phyloP scores from a whole-genome alignment of 2,797 vertebrate species.

The Ctenopoma multispine region DNA sequence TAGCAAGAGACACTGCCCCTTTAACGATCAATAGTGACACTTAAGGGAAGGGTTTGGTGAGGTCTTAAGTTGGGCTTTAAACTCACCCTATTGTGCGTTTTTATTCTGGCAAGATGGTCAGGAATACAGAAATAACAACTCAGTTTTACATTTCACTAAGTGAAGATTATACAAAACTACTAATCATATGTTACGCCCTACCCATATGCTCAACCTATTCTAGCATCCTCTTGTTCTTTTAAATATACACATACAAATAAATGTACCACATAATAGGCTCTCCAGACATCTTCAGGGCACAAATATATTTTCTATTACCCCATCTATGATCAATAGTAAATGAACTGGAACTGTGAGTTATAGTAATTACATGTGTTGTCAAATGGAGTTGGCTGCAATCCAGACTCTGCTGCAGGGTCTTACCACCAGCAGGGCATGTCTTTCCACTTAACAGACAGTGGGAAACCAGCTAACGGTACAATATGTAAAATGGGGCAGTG shows the following conservation, averaged over 20 bases:
- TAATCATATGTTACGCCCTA: no score
- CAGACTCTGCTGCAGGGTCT: constrained; percentile 26
- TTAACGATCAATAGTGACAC: constrained; percentile 66
- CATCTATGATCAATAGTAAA: constrained; percentile 8
- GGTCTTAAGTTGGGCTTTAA: constrained; percentile 14
- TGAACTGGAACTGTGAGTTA: constrained; percentile 28
- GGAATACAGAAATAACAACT: not conserved
- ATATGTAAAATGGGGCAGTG: not conserved
- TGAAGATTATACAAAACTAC: not conserved
- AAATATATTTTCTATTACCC: constrained; percentile 8
- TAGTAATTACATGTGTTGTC: constrained; percentile 33
- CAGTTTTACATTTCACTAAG: not conserved
- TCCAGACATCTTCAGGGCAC: not conserved
- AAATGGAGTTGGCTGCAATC: constrained; percentile 33
- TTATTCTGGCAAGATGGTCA: constrained; percentile 13
- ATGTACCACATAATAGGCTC: no score
- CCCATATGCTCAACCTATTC: no score
- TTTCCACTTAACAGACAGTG: constrained; percentile 25
- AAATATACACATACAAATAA: no score
- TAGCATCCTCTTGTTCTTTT: not conserved
- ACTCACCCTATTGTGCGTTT: not conserved
- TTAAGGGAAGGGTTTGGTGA: constrained; percentile 46
- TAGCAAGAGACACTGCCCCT: constrained; percentile 52
- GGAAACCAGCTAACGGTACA: constrained; percentile 12
- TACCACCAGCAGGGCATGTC: constrained; percentile 34